Base-by-base conservation (phyloP, 1,140 invertebrate species). In the Drosophila virilis region DNA sequence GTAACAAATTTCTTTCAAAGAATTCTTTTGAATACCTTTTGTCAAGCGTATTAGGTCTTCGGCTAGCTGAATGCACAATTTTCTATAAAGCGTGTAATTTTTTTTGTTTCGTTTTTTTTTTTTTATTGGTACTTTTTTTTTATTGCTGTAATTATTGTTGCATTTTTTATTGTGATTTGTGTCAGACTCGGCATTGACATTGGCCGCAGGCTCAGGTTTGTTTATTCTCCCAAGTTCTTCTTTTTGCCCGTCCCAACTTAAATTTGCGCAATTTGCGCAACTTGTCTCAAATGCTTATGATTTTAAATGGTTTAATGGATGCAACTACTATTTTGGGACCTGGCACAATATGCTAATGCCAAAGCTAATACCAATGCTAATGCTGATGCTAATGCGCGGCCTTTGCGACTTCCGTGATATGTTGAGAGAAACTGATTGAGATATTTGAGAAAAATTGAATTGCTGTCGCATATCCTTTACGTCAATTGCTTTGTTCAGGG, bases 101-200 rank as follows among this genome's bases (percentile, higher is more conserved):
- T 65, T 42, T 52, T 52, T 54, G 17, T 58, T 60, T 12, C 1
- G 8, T 12, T 58, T 48, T 59, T 40, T 77, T 55, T 58, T 66
- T 50, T 59, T 67, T 75, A 79, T 55, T 74, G 81, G 46, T 64
- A 62, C 65, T 38, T 35, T 75, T 71, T 71, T 81, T 86, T 90
- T 89, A 90, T 89, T 78, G 78, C 77, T 74, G 80, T 78, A 89
- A 88, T 88, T 88, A 88, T 88, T 89, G 80, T 78, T 78, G 80
- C 72, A 89, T 80, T 80, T 88, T 89, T 88, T 86, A 89, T 86
- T 80, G 77, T 83, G 64, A 78, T 81, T 86, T 73, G 10, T 75
- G 57, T 74, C 62, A 65, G 22, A 15, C 6, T 45, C 42, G 43
- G 38, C 84, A 88, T 89, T 89, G 84, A 89, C 80, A 89, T 88